phyloP scores from a whole-genome alignment of 2,888 invertebrate genomes.

The Watsonalla binaria region DNA sequence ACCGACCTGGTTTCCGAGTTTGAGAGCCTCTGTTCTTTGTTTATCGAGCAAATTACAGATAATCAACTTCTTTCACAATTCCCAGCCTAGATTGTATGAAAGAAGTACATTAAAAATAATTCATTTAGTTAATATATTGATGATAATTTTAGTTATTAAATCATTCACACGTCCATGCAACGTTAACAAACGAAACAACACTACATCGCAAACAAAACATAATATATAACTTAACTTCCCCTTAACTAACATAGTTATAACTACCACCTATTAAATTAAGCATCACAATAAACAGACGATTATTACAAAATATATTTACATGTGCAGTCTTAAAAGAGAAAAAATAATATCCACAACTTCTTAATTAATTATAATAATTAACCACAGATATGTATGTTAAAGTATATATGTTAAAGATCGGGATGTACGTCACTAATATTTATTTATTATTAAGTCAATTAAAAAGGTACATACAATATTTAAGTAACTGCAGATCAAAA shows the following conservation, averaged over 20 bases:
- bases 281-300: constrained; percentile 33
- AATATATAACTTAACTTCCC: constrained; percentile 2
- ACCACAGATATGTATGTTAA: constrained; percentile 62
- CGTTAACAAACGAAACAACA: constrained; percentile 16
- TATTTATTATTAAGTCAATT: too few relatives aligned
- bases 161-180: not conserved
- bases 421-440: too few relatives aligned
- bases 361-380: constrained; percentile 49
- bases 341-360: constrained; percentile 34
- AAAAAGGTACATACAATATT: too few relatives aligned
- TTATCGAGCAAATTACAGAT: not conserved
- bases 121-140: not conserved
- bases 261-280: constrained; percentile 27
- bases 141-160: not conserved
- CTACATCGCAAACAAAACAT: constrained; percentile 9
- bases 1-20: too few relatives aligned
- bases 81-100: not conserved
- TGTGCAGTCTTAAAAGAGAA: constrained; percentile 62
- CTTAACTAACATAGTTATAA: constrained; percentile 41
- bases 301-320: constrained; percentile 59
- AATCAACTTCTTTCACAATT: not conserved
- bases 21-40: too few relatives aligned
- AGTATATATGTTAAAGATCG: too few relatives aligned
- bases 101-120: not conserved
- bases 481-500: too few relatives aligned